Evolutionary conservation across 2,113 vertebrate species (phyloP).

Genomic region (Bungarus multicinctus): DNA sequence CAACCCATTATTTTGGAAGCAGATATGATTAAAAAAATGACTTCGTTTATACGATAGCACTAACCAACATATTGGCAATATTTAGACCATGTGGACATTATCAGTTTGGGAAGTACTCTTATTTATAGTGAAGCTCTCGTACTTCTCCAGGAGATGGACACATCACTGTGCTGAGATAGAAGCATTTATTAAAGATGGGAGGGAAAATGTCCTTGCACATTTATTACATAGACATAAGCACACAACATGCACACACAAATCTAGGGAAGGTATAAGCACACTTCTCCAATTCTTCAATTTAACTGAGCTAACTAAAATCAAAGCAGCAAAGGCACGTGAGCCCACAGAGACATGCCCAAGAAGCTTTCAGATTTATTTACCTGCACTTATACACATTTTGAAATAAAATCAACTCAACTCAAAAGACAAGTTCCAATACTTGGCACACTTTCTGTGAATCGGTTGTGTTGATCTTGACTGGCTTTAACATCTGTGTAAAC

Average conservation of each 20-base stretch:
- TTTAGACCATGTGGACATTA: not conserved
- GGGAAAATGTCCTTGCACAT: not conserved
- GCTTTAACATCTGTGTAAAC: not conserved
- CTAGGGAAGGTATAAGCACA: not conserved
- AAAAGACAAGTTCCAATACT: not conserved
- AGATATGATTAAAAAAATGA: not conserved
- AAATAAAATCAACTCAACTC: not conserved
- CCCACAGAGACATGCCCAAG: not conserved
- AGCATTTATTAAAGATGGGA: not conserved
- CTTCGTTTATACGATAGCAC: too few species aligned
- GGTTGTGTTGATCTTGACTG: not conserved
- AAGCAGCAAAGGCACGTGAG: not conserved
- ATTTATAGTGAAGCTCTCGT: not conserved
- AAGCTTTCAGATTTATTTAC: not conserved
- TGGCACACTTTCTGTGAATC: not conserved
- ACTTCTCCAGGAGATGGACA: not conserved
- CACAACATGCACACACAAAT: not conserved
- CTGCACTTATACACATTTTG: not conserved
- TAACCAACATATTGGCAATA: not conserved
- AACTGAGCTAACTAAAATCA: not conserved
- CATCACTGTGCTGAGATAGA: not conserved
- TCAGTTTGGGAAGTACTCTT: not conserved
- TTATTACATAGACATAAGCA: not conserved
- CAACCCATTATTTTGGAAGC: not conserved
- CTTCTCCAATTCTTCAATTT: not conserved